These are phyloP conservation scores for Leucoraja erinaceus DNA, from an alignment of 2,113 vertebrate species.

Conservation along the genomic window DNA sequence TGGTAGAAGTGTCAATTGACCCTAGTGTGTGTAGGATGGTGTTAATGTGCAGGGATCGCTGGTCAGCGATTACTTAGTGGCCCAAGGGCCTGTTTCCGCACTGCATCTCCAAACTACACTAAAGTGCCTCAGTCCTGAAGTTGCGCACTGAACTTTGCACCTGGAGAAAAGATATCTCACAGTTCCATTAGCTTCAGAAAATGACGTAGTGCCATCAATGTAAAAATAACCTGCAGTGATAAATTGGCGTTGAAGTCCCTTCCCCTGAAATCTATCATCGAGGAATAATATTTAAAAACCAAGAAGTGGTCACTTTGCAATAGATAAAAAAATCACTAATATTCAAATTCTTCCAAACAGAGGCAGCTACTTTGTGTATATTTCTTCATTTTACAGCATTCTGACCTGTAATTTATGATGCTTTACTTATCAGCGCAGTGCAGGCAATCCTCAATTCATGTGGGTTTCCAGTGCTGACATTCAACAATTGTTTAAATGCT, in stretches of 20 bases:
- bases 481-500: slow-evolving; percentile 13
- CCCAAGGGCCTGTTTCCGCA: no score
- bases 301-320: background rate
- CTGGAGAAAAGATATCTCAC: background rate
- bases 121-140: background rate
- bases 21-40: no score
- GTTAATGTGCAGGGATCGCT: no score
- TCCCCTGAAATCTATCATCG: background rate
- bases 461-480: background rate
- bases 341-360: background rate
- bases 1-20: no score
- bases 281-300: background rate
- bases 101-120: no score
- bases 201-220: background rate
- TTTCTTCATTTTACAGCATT: background rate
- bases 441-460: background rate
- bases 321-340: background rate
- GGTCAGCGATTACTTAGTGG: no score
- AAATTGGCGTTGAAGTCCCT: background rate
- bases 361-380: background rate
- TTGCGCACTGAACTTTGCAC: background rate
- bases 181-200: background rate
- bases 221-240: background rate
- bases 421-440: slow-evolving; percentile 26
- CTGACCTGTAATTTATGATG: background rate